Base-by-base conservation (phyloP, 2,888 invertebrate genomes). In the Drosophila gaucha region DNA sequence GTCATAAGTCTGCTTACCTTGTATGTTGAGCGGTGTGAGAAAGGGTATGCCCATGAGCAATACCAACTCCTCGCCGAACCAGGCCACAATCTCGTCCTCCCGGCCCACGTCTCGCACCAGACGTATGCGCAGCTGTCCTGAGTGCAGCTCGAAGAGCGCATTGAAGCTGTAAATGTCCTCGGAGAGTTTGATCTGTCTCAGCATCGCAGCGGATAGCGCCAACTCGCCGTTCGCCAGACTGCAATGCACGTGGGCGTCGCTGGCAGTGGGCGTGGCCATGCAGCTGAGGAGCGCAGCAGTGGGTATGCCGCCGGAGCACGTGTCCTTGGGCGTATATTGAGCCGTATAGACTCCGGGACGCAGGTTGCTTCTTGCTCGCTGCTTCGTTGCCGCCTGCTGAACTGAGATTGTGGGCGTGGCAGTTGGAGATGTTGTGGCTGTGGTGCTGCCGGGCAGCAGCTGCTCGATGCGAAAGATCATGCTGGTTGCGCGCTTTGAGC, bases 21-120 rank as follows among this genome's bases (percentile, higher is more conserved):
- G 94, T 69, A 98, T 97, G 89, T 98, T 96, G 4, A 92, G 92
- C 1, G 96, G 96, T 14, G 95, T 94, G 10, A 97, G 92, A 90
- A 96, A 96, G 0, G 97, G 97, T 90, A 98, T 95, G 59, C 94
- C 94, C 85, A 96, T 92, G 51, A 94, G 93, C 1, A 95, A 94
- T 12, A 96, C 92, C 64, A 96, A 92, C 68, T 94, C 94, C 76
- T 96, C 95, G 6, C 95, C 95, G 90, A 97, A 97, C 98, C 98
- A 98, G 78, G 97, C 93, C 28, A 94, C 92, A 46, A 97, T 92
- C 79, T 96, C 95, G 63, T 95, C 95, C 31, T 95, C 95, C 2
- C 93, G 92, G 43, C 92, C 92, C 58, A 93, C 91, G 72, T 92
- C 92, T 35, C 91, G 90, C 39, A 89, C 88, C 36, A 92, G 84